A percentile compares a stretch with the other conserved stretches of the same genome.
Evolutionary conservation across 2,888 invertebrate species (phyloP).

Genomic region (Diploptera punctata): DNA sequence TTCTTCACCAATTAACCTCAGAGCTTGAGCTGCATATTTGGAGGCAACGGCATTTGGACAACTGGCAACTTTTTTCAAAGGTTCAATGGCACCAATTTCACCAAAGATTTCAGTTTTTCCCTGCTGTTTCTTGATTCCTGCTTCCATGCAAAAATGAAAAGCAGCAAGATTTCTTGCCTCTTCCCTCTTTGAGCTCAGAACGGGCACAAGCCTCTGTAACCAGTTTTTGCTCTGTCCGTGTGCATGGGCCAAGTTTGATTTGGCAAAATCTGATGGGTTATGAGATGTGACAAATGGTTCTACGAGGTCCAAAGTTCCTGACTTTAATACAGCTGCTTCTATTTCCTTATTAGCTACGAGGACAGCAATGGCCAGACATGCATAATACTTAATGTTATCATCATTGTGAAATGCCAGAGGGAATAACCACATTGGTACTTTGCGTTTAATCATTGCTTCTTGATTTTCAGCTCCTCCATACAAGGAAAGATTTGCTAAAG

Average conservation of each 20-base stretch:
- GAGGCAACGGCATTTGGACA: slow-evolving; percentile 98
- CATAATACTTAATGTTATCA: slow-evolving; percentile 97
- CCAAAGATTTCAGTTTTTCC: slow-evolving; percentile 90
- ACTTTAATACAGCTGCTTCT: slow-evolving; percentile 93
- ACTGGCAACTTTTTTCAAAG: slow-evolving; percentile 94
- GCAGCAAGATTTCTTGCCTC: slow-evolving; percentile 97
- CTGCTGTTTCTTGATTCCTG: slow-evolving; percentile 94
- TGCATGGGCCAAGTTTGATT: slow-evolving; percentile 88
- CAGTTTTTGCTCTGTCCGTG: slow-evolving; percentile 97
- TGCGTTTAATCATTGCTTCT: slow-evolving; percentile 94
- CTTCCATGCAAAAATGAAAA: slow-evolving; percentile 99
- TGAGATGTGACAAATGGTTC: slow-evolving; percentile 96
- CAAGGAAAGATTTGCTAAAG: slow-evolving; percentile 93
- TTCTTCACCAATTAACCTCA: slow-evolving; percentile 92
- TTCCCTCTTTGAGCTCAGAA: slow-evolving; percentile 91
- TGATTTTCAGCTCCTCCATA: slow-evolving; percentile 98
- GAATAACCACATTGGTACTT: slow-evolving; percentile 96
- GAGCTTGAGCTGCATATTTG: slow-evolving; percentile 93
- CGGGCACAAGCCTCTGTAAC: slow-evolving; percentile 91
- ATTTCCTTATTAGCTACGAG: slow-evolving; percentile 97
- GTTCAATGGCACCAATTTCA: slow-evolving; percentile 94
- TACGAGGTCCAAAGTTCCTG: slow-evolving; percentile 95
- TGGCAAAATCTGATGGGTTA: slow-evolving; percentile 94
- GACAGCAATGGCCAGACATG: slow-evolving; percentile 96
- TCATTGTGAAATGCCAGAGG: slow-evolving; percentile 96